Evolutionary conservation across 2,888 invertebrate genomes (phyloP).

Genomic region (Tethea ocularis): DNA sequence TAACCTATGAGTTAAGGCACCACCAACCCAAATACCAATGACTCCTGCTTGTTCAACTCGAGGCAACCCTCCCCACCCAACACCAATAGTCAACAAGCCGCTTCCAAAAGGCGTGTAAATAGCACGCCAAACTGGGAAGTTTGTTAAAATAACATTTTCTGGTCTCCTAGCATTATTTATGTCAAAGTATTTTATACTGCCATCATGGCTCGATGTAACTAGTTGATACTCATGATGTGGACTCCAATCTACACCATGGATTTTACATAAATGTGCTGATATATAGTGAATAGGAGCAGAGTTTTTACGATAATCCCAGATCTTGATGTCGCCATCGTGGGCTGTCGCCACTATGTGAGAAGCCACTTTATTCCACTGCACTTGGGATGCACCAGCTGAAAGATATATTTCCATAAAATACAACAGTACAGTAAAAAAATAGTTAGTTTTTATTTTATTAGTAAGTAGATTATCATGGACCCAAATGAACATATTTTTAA

Average conservation of each 20-base stretch:
- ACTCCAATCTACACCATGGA: slow-evolving; percentile 98
- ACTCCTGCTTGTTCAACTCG: slow-evolving; percentile 91
- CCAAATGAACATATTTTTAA: too few species aligned
- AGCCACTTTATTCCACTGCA: slow-evolving; percentile 95
- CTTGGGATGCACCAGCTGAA: slow-evolving; percentile 94
- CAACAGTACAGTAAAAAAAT: background rate
- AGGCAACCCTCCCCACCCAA: slow-evolving; percentile 91
- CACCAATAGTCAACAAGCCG: slow-evolving; percentile 95
- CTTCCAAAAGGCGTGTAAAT: slow-evolving; percentile 97
- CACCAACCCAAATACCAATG: slow-evolving; percentile 80
- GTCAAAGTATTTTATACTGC: slow-evolving; percentile 97
- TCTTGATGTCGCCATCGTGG: slow-evolving; percentile 97
- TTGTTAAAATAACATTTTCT: slow-evolving; percentile 92
- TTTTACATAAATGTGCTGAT: slow-evolving; percentile 94
- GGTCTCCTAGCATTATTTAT: slow-evolving; percentile 92
- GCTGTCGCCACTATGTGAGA: slow-evolving; percentile 94
- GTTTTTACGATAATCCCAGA: slow-evolving; percentile 97
- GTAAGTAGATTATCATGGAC: too few species aligned
- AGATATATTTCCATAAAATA: slow-evolving; percentile 7
- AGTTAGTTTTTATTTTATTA: too few species aligned
- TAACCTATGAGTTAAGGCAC: slow-evolving; percentile 92
- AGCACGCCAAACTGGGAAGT: slow-evolving; percentile 96
- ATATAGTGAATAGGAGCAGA: slow-evolving; percentile 95
- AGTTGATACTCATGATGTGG: slow-evolving; percentile 92
- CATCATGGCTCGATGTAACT: slow-evolving; percentile 97